Evolutionary conservation across 2,888 invertebrate genomes (phyloP).

Genomic region (Mimumesa dahlbomi): DNA sequence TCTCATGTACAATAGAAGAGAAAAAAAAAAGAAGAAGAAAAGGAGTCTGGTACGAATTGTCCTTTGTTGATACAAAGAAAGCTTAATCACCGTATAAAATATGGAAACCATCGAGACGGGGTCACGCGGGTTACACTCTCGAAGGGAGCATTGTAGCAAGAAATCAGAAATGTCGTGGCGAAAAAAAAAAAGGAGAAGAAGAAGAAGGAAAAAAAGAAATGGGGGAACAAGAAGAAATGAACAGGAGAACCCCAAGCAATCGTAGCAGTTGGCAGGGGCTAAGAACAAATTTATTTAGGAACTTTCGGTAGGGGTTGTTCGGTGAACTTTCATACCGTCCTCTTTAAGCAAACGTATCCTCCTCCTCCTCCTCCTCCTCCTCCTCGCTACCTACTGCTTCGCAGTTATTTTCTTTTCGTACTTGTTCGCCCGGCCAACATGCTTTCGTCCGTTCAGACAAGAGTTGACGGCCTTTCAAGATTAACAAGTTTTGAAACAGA

Average conservation of each 20-base stretch:
- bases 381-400: conserved; percentile 5
- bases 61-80: too few species aligned
- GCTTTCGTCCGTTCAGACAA: background rate
- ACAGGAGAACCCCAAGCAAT: conserved; percentile 6
- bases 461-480: conserved; percentile 15
- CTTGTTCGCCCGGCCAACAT: background rate
- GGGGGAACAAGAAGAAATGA: conserved; percentile 6
- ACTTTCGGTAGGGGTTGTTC: conserved; percentile 5
- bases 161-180: background rate
- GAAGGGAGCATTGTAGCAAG: too few species aligned
- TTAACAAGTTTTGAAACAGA: conserved; percentile 38
- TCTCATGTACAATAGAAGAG: too few species aligned
- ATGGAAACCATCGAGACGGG: too few species aligned
- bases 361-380: background rate
- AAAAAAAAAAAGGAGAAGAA: conserved; percentile 6
- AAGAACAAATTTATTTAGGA: conserved; percentile 60
- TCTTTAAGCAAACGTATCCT: conserved; percentile 43
- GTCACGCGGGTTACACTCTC: too few species aligned
- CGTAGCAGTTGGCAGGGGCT: conserved; percentile 10
- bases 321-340: conserved; percentile 43
- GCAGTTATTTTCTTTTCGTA: background rate
- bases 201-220: background rate
- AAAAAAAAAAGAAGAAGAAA: too few species aligned
- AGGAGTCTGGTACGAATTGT: too few species aligned
- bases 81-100: too few species aligned